Base-by-base conservation (phyloP, 2,888 invertebrate species). In the Tachystola acroxantha region DNA sequence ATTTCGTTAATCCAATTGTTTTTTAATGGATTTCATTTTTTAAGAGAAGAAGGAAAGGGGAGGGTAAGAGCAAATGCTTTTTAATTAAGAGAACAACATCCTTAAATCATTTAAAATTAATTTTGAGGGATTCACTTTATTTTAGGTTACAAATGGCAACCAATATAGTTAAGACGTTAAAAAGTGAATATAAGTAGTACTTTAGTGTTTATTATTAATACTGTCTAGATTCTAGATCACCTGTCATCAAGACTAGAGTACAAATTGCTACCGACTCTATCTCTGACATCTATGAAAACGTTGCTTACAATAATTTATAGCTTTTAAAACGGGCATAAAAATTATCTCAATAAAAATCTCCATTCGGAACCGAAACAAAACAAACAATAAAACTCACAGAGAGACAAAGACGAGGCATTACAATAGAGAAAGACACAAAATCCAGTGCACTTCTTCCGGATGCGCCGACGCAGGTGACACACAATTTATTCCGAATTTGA, bases 401-500 rank as follows among this genome's bases (percentile, higher is more conserved):
- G 34, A 36, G 53, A 71, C 20, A 43, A 54, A 44, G 73, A 77
- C 53, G 35, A 30, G 31, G 60, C 56, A 34, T 40, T 75, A 71
- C 66, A 48, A 32, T 13, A 1, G 45, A 63, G 24, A 36, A 61
- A 59, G 64, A 64, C 32, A 37, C 43, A 46, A 24, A 36, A 20
- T 46, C 40, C 47, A 44, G 44, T 52, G 58, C 61, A 66, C 67
- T 81, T 80, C 81, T 86, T 86, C 85, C 85, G 85, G 85, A 73
- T 66, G 77, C 77, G 64, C 66, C 48, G 64, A 67, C 75, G 85
- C 85, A 86, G 85, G 85, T 86, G 85, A 86, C 85, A 85, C 71
- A 53, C 80, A 86, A 86, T 85, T 84, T 85, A 86, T 86, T 85
- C 85, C 68, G 78, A 84, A 84, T 84, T 84, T 84, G 79, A 86